phyloP scores from a whole-genome alignment of 2,797 vertebrate species.

The Pachyuromys duprasi region DNA sequence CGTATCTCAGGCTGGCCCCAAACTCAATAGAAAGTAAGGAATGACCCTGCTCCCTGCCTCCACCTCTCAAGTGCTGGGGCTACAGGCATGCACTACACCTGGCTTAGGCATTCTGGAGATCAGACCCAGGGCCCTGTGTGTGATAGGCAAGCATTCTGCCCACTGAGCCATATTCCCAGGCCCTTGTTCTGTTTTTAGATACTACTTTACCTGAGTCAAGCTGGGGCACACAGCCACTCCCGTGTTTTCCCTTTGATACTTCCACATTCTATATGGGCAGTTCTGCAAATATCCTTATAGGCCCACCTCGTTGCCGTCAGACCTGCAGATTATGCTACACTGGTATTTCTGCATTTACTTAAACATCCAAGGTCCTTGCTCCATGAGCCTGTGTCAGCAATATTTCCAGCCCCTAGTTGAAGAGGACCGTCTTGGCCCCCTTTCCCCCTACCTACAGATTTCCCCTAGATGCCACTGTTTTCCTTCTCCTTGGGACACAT shows the following conservation, averaged over 20 bases:
- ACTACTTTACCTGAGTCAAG: background rate
- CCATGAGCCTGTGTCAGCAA: fast-evolving
- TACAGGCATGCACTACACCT: background rate
- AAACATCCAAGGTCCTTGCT: fast-evolving
- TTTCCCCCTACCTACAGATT: background rate
- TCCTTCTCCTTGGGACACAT: background rate
- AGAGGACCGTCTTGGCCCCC: fast-evolving
- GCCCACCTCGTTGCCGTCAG: fast-evolving
- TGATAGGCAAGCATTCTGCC: background rate
- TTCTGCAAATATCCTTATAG: background rate
- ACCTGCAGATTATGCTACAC: fast-evolving
- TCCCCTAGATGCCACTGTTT: fast-evolving
- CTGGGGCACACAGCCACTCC: background rate
- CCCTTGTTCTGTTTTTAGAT: background rate
- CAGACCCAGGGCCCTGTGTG: background rate
- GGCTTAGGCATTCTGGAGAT: background rate
- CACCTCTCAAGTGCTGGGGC: background rate
- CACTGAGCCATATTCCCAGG: background rate
- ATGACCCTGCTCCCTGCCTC: background rate
- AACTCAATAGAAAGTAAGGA: background rate
- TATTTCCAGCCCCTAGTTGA: fast-evolving
- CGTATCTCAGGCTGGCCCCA: background rate
- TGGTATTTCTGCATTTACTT: too few species aligned
- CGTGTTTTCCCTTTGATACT: background rate
- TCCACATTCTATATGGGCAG: too few species aligned